phyloP scores from a whole-genome alignment of 2,888 invertebrate species.

The Pollenia griseotomentosa region DNA sequence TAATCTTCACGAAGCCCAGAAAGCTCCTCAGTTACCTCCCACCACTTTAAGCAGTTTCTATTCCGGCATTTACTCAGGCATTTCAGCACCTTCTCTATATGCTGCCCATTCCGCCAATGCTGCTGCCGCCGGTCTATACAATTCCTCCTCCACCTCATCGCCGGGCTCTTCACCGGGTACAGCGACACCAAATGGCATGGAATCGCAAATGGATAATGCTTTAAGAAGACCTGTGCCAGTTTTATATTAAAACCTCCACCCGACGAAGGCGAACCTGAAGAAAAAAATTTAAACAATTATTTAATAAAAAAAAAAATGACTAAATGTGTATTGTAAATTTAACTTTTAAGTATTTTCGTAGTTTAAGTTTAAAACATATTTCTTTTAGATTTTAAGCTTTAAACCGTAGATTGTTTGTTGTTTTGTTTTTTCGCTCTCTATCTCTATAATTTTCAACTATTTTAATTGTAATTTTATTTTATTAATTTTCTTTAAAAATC shows the following conservation, averaged over 20 bases:
- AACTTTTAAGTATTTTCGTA: constrained; percentile 59
- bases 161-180: constrained; percentile 84
- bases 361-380: constrained; percentile 38
- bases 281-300: neutral
- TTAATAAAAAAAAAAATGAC: constrained; percentile 14
- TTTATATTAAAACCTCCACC: constrained; percentile 79
- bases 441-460: neutral
- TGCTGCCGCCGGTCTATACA: constrained; percentile 83
- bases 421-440: constrained; percentile 56
- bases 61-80: constrained; percentile 84
- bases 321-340: constrained; percentile 63
- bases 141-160: constrained; percentile 83
- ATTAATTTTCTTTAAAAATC: constrained; percentile 2
- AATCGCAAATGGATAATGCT: constrained; percentile 82
- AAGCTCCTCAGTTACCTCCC: constrained; percentile 83
- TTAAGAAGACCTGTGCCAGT: constrained; percentile 84
- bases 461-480: constrained; percentile 35
- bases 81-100: constrained; percentile 83
- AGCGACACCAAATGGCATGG: constrained; percentile 82
- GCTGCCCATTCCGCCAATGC: constrained; percentile 83
- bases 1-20: constrained; percentile 82
- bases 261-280: constrained; percentile 1
- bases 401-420: constrained; percentile 67
- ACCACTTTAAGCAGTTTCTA: constrained; percentile 84
- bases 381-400: constrained; percentile 55